Conservation (phyloP, 2,888 invertebrate genomes). For the Heterodera filipjevi region DNA sequence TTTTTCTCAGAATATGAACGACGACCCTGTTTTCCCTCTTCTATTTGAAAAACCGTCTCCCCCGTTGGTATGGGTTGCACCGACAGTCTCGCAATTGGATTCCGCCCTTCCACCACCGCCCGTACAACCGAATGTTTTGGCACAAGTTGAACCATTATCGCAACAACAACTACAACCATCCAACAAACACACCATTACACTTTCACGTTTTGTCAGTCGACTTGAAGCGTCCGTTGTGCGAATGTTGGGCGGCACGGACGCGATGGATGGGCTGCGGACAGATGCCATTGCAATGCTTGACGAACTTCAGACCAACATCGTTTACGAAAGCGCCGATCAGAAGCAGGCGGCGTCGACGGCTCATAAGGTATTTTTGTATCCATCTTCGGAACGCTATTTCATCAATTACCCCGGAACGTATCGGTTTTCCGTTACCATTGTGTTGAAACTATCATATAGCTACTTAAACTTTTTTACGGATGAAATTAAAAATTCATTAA, state of each 20-base stretch:
- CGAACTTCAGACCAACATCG: slow-evolving; percentile 24
- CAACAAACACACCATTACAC: not conserved
- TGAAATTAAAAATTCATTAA: too few relatives aligned
- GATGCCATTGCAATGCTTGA: slow-evolving; percentile 15
- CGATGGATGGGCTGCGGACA: slow-evolving; percentile 34
- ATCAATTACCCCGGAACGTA: too few relatives aligned
- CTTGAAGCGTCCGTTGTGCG: not conserved
- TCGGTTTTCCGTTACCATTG: too few relatives aligned
- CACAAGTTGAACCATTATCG: slow-evolving; percentile 11
- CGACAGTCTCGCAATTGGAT: not conserved
- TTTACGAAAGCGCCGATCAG: slow-evolving; percentile 10
- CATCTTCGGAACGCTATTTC: too few relatives aligned
- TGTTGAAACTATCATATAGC: too few relatives aligned
- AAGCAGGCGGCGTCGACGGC: not conserved
- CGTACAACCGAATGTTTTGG: not conserved
- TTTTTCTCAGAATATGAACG: not conserved
- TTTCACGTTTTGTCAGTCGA: not conserved
- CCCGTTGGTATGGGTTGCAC: not conserved
- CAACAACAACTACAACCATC: not conserved
- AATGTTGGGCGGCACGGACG: slow-evolving; percentile 43
- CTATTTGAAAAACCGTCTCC: slow-evolving; percentile 18
- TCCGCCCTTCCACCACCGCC: too few relatives aligned
- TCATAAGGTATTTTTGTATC: not conserved
- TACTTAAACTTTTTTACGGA: too few relatives aligned
- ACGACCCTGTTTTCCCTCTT: slow-evolving; percentile 20